Conservation (phyloP, 2,113 vertebrate genomes). For the Colaptes auratus region DNA sequence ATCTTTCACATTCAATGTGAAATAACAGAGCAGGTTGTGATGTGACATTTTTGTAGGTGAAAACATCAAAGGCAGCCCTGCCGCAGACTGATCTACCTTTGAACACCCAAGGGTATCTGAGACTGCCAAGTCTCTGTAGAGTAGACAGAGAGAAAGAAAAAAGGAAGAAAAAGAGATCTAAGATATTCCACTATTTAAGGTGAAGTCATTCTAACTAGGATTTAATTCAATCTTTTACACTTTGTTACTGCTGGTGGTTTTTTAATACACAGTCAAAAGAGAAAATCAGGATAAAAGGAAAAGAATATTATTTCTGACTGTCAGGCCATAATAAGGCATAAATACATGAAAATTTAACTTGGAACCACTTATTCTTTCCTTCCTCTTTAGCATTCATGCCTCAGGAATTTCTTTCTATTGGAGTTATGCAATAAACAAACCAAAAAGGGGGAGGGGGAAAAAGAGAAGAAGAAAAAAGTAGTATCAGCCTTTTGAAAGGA, state of each 20-base stretch:
- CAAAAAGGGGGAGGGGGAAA: too few relatives aligned
- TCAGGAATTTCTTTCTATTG: constrained; percentile 50
- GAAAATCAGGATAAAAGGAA: constrained; percentile 69
- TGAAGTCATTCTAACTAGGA: constrained; percentile 71
- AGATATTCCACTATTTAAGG: constrained; percentile 77
- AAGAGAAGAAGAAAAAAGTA: background rate
- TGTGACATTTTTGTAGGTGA: constrained; percentile 87
- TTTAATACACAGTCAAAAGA: constrained; percentile 68
- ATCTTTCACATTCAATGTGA: constrained; percentile 79
- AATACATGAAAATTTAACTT: constrained; percentile 61
- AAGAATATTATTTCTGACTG: constrained; percentile 69
- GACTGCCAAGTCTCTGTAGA: constrained; percentile 86
- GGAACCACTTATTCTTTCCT: constrained; percentile 55
- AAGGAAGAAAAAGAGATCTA: constrained; percentile 71
- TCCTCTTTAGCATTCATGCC: constrained; percentile 58
- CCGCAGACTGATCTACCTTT: constrained; percentile 84
- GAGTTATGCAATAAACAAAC: constrained; percentile 68
- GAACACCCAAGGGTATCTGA: constrained; percentile 84
- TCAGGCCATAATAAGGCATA: constrained; percentile 66
- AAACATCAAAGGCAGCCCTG: constrained; percentile 85
- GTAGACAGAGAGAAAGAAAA: constrained; percentile 69
- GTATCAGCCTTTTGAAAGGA: background rate
- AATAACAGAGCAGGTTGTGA: constrained; percentile 82
- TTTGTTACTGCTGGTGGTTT: constrained; percentile 52
- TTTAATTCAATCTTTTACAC: constrained; percentile 67